Evolutionary conservation across 1,140 invertebrate genomes (phyloP), one percentile per base, ranked within the genome.

Genomic region (Episyrphus balteatus): DNA sequence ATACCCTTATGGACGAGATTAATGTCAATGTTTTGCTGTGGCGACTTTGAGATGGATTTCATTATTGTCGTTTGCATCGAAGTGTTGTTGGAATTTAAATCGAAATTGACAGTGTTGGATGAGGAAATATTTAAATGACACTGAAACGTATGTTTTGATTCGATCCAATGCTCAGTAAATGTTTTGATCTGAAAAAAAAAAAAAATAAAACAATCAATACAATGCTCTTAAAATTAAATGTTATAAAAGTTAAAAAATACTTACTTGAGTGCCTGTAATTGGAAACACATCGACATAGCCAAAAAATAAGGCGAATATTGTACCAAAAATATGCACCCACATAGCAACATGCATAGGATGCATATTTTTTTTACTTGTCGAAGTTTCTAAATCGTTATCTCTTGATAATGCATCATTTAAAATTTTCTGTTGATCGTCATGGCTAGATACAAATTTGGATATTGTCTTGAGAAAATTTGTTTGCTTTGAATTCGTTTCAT

Each of bases 311-410:
- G 21, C 9, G 6, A 42, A n/a, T 12, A 47, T 15, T 12, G 31
- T 18, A 12, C 30, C 13, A 21, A 47, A 33, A 30, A 47, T 21
- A n/a, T 47, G 46, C 8, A 47, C 31, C 46, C 46, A 47, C 7
- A 26, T 21, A 13, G 39, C 31, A 9, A 47, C 1, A 33, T 47
- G 46, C 14, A 42, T 13, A 6, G 39, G 18, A 13, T 47, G 40
- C 12, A 39, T 41, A 9, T 32, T 9, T 33, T 42, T 41, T 12
- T 11, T 18, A 14, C 13, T 30, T 21, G 2, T n/a, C 17, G 7
- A 7, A 12, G 11, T 5, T 33, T 26, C 21, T 26, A 26, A 26
- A 26, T 26, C 21, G 43, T n/a, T 3, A 33, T 44, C 12, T 3
- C 8, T 36, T n/a, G 13, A 17, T 32, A 5, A 3, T 17, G 15